These are phyloP conservation scores for Odobenus rosmarus DNA, from an alignment of 2,113 vertebrate species.

Conservation along the genomic window DNA sequence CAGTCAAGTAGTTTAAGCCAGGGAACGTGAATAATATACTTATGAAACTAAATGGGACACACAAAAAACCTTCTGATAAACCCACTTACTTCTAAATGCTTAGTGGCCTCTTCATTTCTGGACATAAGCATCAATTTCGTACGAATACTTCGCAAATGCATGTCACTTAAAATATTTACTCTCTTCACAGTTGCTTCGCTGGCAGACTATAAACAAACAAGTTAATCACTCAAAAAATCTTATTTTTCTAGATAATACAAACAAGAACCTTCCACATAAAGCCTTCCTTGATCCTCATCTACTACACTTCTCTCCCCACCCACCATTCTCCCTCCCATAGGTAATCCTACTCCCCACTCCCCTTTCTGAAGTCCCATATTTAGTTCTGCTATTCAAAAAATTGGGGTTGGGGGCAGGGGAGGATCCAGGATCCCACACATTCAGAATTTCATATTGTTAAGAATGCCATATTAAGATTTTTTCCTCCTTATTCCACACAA, in stretches of 20 bases:
- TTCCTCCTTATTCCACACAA: neutral
- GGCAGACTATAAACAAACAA: constrained; percentile 84
- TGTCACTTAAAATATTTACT: constrained; percentile 91
- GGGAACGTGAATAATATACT: neutral
- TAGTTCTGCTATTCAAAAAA: neutral
- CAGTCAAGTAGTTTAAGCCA: neutral
- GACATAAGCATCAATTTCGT: constrained; percentile 92
- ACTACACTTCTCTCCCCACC: neutral
- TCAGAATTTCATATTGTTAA: constrained; percentile 1
- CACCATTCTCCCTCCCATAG: neutral
- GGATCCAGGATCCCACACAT: neutral
- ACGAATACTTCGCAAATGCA: constrained; percentile 92
- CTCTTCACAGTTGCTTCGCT: constrained; percentile 91
- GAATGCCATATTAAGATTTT: neutral
- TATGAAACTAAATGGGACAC: neutral
- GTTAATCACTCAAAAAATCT: constrained; percentile 50
- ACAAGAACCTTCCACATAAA: neutral
- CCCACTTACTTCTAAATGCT: constrained; percentile 89
- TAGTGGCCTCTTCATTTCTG: constrained; percentile 91
- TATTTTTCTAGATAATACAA: constrained; percentile 25
- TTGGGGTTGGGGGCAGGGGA: neutral
- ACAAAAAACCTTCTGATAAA: neutral
- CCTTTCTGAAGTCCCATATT: neutral
- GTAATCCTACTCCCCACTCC: neutral
- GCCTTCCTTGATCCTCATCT: neutral